These are phyloP conservation scores for Heliangelus exortis DNA, from an alignment of 2,797 vertebrate species.

Conservation along the genomic window DNA sequence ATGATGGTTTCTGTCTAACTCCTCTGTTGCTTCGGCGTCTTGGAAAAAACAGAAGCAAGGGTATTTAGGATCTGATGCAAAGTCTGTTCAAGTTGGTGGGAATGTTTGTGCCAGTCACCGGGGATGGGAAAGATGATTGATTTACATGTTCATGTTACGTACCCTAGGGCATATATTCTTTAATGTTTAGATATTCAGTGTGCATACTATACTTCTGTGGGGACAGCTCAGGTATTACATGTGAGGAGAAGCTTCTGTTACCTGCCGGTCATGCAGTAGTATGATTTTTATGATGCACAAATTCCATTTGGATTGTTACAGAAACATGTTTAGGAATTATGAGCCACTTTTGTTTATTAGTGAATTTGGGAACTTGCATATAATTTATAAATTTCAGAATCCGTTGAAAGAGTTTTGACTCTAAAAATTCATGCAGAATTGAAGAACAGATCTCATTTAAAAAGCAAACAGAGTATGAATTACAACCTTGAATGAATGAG, in stretches of 20 bases:
- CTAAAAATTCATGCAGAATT: background rate
- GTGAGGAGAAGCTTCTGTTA: background rate
- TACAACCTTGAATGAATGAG: background rate
- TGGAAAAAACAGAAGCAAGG: background rate
- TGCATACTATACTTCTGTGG: background rate
- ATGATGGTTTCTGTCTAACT: fast-evolving
- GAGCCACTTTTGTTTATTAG: background rate
- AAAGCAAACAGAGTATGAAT: background rate
- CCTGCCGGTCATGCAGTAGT: background rate
- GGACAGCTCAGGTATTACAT: background rate
- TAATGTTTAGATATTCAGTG: background rate
- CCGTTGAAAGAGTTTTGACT: background rate
- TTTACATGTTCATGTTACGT: background rate
- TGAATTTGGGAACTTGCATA: background rate
- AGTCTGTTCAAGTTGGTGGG: background rate
- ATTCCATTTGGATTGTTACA: background rate
- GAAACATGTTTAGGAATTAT: background rate
- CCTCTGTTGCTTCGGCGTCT: background rate
- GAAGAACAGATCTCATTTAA: background rate
- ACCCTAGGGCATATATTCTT: background rate
- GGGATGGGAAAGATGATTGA: background rate
- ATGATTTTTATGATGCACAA: background rate
- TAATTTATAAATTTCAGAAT: background rate
- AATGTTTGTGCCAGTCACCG: background rate
- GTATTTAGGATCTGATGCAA: background rate